Conservation (phyloP, 2,888 invertebrate genomes). For the Eupithecia exiguata region DNA sequence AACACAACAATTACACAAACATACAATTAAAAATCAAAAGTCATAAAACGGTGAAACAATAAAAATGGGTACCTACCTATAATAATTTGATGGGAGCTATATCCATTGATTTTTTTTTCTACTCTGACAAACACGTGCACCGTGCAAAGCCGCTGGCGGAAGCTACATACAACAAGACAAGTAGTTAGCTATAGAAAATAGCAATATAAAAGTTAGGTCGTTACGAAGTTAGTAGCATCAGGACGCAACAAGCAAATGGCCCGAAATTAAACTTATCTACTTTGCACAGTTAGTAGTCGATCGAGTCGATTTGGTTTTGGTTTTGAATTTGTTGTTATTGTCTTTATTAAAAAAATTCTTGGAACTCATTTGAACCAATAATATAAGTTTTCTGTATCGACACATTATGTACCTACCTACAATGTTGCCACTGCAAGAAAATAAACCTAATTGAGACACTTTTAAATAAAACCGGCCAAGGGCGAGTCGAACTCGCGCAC, state of each 20-base stretch:
- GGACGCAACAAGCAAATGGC: neutral
- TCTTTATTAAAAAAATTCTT: neutral
- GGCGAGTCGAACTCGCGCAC: too few species aligned
- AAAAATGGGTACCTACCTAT: too few species aligned
- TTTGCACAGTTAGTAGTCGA: neutral
- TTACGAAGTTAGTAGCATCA: neutral
- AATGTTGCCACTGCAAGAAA: too few species aligned
- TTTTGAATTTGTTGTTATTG: neutral
- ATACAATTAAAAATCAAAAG: too few species aligned
- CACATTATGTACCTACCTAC: too few species aligned
- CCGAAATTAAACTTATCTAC: conserved; percentile 3
- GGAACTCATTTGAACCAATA: neutral
- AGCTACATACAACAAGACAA: neutral
- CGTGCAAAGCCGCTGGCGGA: neutral
- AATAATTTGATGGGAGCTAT: too few species aligned
- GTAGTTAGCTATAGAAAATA: neutral
- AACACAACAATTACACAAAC: too few species aligned
- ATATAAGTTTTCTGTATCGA: too few species aligned
- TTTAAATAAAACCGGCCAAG: too few species aligned
- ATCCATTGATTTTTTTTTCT: too few species aligned
- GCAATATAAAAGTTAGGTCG: neutral
- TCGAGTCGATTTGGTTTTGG: neutral
- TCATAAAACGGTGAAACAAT: too few species aligned
- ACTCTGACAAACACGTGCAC: neutral
- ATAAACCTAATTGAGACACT: too few species aligned